Evolutionary conservation across 2,888 invertebrate genomes (phyloP), one percentile per base, ranked within the genome.

Genomic region (Boloria selene): DNA sequence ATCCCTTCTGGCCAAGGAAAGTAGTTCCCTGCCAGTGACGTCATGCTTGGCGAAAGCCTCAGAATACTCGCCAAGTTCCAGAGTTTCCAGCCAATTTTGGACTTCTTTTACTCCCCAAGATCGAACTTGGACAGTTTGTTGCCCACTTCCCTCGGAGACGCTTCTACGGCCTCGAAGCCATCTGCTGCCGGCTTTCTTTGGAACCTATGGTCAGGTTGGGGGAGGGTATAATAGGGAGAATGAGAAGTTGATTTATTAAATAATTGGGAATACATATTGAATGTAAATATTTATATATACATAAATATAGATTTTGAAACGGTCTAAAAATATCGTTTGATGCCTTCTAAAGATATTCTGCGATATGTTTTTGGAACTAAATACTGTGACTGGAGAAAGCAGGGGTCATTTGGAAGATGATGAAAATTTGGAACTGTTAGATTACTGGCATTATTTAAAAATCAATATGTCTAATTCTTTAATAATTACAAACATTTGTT

Each of bases 1-100:
- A 84, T 97, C 97, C 16, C 98, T 93, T 61, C 98, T 93, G 3
- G 98, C 98, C 65, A 99, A 89, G 0, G 96, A 95, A 4, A 98
- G 93, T 42, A 99, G 93, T 82, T 98, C 98, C 45, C 96, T 93
- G 1, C 98, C 99, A 44, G 97, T 95, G 77, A 99, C 96, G 88
- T 99, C 98, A 83, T 99, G 97, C 65, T 95, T 95, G 18, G 96
- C 93, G 83, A 99, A 99, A 67, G 96, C 96, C n/a, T 97, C 97
- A 4, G 95, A 94, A 86, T 99, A 99, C 82, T 99, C 98, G 0
- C 95, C 95, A 14, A 99, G 93, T 69, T 98, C 97, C 70, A 99
- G 93, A 0, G 96, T 94, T 74, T 97, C 97, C 72, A 99, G 90
- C 98, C 99, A 99, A 10, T 94, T 93, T 63, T 96, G 96, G 1